A percentile compares a stretch with the other conserved stretches of the same genome.
Conservation (phyloP, 92 coral and sea anemone species). For the Paramuricea clavata region DNA sequence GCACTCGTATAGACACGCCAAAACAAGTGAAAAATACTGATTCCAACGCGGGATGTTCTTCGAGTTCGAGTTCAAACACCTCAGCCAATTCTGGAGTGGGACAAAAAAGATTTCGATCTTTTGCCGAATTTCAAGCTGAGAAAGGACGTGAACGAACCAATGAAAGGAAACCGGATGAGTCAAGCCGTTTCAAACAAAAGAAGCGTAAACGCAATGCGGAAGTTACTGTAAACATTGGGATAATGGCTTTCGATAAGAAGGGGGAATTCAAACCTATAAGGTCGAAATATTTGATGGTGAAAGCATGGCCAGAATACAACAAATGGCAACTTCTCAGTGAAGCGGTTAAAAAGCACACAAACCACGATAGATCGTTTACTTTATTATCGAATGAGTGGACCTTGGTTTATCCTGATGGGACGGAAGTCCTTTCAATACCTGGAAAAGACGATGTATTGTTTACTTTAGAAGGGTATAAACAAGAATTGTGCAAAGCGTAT, state of each 20-base stretch:
- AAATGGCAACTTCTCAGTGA: constrained; percentile 24
- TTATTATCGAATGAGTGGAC: background rate
- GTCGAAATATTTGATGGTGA: constrained; percentile 23
- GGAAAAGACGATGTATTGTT: no score
- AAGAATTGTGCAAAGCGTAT: constrained; percentile 14
- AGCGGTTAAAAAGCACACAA: constrained; percentile 25
- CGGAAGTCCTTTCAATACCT: background rate
- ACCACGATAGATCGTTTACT: constrained; percentile 14
- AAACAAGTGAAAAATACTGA: no score
- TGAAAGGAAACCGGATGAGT: no score
- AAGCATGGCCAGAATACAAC: background rate
- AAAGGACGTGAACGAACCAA: no score
- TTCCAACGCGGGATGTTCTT: no score
- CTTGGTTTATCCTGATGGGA: no score
- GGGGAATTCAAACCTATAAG: background rate
- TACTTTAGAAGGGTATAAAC: no score
- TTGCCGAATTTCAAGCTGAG: no score
- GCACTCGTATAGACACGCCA: no score
- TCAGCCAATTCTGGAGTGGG: no score
- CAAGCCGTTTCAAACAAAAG: background rate
- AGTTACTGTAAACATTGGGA: constrained; percentile 2
- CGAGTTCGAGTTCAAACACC: no score
- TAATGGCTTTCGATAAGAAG: constrained; percentile 3
- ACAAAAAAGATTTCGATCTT: no score
- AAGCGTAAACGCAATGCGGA: background rate